Evolutionary conservation across 2,113 vertebrate genomes (phyloP).

Genomic region (Dicaeum eximium): DNA sequence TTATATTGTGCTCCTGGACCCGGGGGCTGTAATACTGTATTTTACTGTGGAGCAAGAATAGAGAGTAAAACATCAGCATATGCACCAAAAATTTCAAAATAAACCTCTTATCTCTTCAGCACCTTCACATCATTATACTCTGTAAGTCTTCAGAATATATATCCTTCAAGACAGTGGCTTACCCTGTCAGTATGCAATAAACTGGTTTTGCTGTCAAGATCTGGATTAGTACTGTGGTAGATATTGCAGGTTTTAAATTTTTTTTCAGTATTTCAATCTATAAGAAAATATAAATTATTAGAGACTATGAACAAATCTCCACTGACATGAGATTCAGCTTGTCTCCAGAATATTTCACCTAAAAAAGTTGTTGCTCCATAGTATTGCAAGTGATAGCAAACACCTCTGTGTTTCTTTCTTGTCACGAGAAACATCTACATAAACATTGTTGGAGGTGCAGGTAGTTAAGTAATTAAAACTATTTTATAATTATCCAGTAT

Average conservation of each 20-base stretch:
- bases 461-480: not conserved
- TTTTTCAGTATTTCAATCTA: not conserved
- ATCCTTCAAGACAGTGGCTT: not conserved
- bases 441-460: not conserved
- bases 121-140: not conserved
- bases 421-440: not conserved
- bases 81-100: not conserved
- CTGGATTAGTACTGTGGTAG: not conserved
- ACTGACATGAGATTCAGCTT: not conserved
- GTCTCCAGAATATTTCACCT: not conserved
- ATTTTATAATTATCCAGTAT: not conserved
- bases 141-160: not conserved
- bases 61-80: not conserved
- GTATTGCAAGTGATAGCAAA: not conserved
- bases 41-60: not conserved
- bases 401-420: not conserved
- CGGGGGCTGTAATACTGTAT: not conserved
- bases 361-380: not conserved
- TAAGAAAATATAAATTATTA: not conserved
- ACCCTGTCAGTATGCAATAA: not conserved
- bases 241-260: not conserved
- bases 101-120: not conserved
- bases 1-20: not conserved
- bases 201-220: not conserved
- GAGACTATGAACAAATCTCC: not conserved